phyloP scores from a whole-genome alignment of 2,113 vertebrate genomes.

The Poeciliopsis occidentalis region DNA sequence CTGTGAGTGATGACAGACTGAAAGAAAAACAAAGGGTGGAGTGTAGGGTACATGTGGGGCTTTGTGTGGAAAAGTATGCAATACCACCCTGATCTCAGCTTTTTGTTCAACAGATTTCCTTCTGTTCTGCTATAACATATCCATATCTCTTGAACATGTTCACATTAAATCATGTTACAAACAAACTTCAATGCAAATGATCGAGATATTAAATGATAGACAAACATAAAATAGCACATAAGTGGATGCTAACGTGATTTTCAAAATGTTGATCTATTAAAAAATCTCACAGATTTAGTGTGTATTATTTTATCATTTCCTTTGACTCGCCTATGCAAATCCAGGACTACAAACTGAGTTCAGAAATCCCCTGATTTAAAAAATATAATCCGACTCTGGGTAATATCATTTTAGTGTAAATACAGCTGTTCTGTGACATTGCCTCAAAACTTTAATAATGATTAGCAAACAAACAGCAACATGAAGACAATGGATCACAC shows the following conservation, averaged over 20 bases:
- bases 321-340: too few relatives aligned
- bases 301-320: too few relatives aligned
- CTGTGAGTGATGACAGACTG: slow-evolving; percentile 57
- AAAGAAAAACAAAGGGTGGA: slow-evolving; percentile 39
- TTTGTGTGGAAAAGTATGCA: slow-evolving; percentile 51
- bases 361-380: too few relatives aligned
- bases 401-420: too few relatives aligned
- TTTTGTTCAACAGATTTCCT: slow-evolving; percentile 49
- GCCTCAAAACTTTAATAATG: not conserved
- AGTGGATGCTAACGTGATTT: not conserved
- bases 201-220: too few relatives aligned
- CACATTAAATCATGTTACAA: too few relatives aligned
- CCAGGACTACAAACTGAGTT: too few relatives aligned
- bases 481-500: not conserved
- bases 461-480: not conserved
- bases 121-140: slow-evolving; percentile 28
- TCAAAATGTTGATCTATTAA: not conserved
- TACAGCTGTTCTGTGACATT: too few relatives aligned
- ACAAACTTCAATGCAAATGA: too few relatives aligned
- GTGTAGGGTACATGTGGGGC: slow-evolving; percentile 48
- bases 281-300: not conserved
- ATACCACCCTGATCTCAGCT: slow-evolving; percentile 62
- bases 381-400: too few relatives aligned
- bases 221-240: not conserved
- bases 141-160: not conserved